A percentile compares a stretch with the other conserved stretches of the same genome.
Evolutionary conservation across 23 tunicate species (phyloP).

Genomic region (Trididemnum nubilum): DNA sequence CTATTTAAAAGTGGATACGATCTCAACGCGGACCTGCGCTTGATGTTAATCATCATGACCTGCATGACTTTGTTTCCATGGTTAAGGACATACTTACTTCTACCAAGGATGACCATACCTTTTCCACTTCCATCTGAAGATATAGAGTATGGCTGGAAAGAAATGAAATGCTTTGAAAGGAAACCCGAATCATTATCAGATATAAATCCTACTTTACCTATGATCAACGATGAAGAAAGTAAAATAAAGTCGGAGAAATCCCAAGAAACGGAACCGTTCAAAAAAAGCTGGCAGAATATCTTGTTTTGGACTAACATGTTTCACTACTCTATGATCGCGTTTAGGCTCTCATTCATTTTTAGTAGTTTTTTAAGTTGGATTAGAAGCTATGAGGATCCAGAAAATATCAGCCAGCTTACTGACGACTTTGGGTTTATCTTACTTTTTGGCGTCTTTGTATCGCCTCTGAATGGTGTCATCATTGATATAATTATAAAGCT

Average conservation of each 20-base stretch:
- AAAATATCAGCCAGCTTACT: not conserved
- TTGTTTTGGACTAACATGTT: slow-evolving; percentile 42
- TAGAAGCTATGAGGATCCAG: not conserved
- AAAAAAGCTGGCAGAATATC: not conserved
- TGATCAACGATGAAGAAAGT: not conserved
- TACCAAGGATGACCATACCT: slow-evolving; percentile 42
- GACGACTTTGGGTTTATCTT: slow-evolving; percentile 19
- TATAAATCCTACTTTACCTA: not conserved
- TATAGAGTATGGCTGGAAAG: slow-evolving; percentile 6
- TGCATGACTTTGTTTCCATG: slow-evolving; percentile 32
- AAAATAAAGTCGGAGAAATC: not conserved
- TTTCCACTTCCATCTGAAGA: not conserved
- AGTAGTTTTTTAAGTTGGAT: slow-evolving; percentile 24
- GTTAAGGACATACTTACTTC: slow-evolving; percentile 48
- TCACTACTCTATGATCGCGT: slow-evolving; percentile 3
- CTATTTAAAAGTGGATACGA: slow-evolving; percentile 39
- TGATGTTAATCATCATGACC: slow-evolving; percentile 28
- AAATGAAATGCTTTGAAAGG: not conserved
- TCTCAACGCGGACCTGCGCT: slow-evolving; percentile 4
- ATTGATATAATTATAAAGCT: slow-evolving; percentile 11
- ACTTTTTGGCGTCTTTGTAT: slow-evolving; percentile 1
- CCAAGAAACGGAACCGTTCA: not conserved
- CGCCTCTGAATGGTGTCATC: slow-evolving; percentile 32
- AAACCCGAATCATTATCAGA: not conserved
- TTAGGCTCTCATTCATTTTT: slow-evolving; percentile 21